Conservation (phyloP, 2,113 vertebrate species). For the Arenaria interpres region DNA sequence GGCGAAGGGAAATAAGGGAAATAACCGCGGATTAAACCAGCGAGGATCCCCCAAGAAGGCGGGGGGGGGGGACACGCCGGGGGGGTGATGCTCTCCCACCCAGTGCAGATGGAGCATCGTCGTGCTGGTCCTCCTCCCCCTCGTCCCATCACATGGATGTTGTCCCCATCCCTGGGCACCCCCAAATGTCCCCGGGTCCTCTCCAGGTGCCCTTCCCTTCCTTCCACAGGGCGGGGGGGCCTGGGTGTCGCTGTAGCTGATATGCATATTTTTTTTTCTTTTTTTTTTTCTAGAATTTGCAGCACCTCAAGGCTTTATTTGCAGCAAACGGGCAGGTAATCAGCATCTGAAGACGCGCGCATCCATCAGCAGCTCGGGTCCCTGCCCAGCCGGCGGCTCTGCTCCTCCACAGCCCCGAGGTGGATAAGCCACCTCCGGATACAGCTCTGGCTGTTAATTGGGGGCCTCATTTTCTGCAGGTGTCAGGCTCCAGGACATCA, state of each 20-base stretch:
- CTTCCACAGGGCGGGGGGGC: rapidly evolving
- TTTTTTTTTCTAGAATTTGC: not conserved
- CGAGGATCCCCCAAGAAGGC: slow-evolving; percentile 5
- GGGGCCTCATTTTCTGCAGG: slow-evolving; percentile 24
- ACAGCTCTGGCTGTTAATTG: not conserved
- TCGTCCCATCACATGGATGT: rapidly evolving
- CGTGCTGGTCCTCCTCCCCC: not conserved
- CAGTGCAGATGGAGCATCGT: not conserved
- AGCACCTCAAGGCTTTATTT: not conserved
- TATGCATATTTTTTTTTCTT: rapidly evolving
- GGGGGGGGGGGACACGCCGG: no score
- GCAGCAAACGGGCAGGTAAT: not conserved
- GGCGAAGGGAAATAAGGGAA: slow-evolving; percentile 18
- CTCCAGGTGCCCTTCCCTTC: no score
- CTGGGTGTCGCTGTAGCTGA: rapidly evolving
- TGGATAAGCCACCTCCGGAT: not conserved
- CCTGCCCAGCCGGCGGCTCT: not conserved
- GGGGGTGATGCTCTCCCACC: not conserved
- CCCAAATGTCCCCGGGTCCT: not conserved
- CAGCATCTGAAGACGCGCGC: rapidly evolving
- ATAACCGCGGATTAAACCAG: not conserved
- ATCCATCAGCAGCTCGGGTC: not conserved
- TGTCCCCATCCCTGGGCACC: not conserved
- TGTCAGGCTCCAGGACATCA: slow-evolving; percentile 62
- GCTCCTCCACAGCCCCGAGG: not conserved